Evolutionary conservation across 2,113 vertebrate species (phyloP), one percentile per base, ranked within the genome.

Genomic region (Podarcis raffonei): DNA sequence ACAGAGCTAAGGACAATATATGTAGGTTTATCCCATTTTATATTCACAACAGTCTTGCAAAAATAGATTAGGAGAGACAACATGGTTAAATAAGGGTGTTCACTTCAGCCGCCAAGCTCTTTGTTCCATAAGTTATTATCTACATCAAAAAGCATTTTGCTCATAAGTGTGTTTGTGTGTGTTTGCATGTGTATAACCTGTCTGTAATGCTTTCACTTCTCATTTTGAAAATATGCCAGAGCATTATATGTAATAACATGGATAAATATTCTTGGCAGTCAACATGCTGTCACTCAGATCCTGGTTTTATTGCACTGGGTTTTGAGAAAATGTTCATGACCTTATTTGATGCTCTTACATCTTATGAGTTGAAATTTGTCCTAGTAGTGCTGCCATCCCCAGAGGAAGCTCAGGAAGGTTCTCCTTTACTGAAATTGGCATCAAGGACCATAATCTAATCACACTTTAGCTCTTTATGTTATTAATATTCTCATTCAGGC

Each of bases 251-350:
- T 35, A 48, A 78, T 4, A 57, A 59, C 66, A 84, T 1, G 3
- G 81, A 27, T 76, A 92, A 88, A 95, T 94, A 89, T 76, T 81
- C 85, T 86, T 86, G 79, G 82, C 90, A 91, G 48, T 75, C 79
- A 93, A 69, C n/a, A 53, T 22, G 32, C 87, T 94, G 93, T 87
- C 94, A 94, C 25, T 95, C 93, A 94, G 85, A 90, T 84, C 87
- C 72, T 76, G 77, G 32, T 91, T 93, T 93, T 85, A 94, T 94
- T 94, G 89, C 74, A 86, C 79, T 81, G 57, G 22, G 69, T 90
- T 87, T 59, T 59, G 20, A 84, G 87, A 85, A 92, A 83, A 88
- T 18, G 87, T 88, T 93, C 77, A 22, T 90, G 32, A 92, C 89
- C 27, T 81, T 82, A 88, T 88, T 53, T 32, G 57, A 90, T 90